These are phyloP conservation scores for Ceratina australensis DNA, from an alignment of 1,140 invertebrate genomes.

Conservation along the genomic window DNA sequence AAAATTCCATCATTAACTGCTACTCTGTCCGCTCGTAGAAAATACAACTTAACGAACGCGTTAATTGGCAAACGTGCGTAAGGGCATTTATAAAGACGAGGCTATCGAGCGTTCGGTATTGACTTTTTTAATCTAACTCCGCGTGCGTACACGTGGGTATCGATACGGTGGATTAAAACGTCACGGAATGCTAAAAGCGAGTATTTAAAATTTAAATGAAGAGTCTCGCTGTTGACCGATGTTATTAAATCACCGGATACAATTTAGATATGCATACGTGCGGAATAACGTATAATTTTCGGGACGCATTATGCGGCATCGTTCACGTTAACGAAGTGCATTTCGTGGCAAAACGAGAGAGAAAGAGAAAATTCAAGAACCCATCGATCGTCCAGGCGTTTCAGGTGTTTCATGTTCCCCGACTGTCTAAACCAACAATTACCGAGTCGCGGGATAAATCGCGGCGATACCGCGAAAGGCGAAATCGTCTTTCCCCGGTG, in stretches of 20 bases:
- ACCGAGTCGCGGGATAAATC: constrained; percentile 50
- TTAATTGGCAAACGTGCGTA: too few relatives aligned
- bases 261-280: constrained; percentile 7
- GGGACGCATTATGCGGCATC: neutral
- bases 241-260: neutral
- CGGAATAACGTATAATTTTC: constrained; percentile 29
- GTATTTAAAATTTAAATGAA: neutral
- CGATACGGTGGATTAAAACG: too few relatives aligned
- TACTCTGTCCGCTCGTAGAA: neutral
- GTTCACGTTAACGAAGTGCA: constrained; percentile 16
- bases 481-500: constrained; percentile 55
- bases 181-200: too few relatives aligned
- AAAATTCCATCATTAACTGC: neutral
- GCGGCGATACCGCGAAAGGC: constrained; percentile 42
- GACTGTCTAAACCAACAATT: constrained; percentile 57
- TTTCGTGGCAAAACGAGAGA: constrained; percentile 5
- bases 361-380: constrained; percentile 21
- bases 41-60: too few relatives aligned
- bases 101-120: too few relatives aligned
- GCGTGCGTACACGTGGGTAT: too few relatives aligned
- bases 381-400: constrained; percentile 44
- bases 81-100: too few relatives aligned
- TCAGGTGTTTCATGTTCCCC: constrained; percentile 12
- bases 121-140: too few relatives aligned
- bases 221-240: too few relatives aligned